These are phyloP conservation scores for Lamproptera curius DNA, from an alignment of 2,888 invertebrate species.

Conservation along the genomic window DNA sequence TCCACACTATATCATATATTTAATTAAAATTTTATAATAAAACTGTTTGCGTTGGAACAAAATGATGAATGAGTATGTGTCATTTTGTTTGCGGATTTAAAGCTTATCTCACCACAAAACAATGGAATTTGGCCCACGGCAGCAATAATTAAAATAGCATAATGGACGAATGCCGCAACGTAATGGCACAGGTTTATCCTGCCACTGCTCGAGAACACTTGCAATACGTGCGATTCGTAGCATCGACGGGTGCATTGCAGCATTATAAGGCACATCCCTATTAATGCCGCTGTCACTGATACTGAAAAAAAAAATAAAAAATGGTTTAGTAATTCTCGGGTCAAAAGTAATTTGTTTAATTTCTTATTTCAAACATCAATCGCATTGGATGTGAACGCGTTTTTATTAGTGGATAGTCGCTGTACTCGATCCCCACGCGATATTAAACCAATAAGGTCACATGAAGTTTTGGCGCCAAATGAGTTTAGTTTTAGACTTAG, in stretches of 20 bases:
- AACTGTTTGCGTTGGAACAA: not conserved
- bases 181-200: slow-evolving; percentile 90
- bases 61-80: not conserved
- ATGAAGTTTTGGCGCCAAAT: no score
- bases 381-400: no score
- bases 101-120: slow-evolving; percentile 73
- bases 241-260: slow-evolving; percentile 85
- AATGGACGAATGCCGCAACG: slow-evolving; percentile 85
- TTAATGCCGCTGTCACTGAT: slow-evolving; percentile 73
- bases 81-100: not conserved
- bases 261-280: slow-evolving; percentile 80
- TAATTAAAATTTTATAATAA: no score
- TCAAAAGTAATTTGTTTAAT: not conserved
- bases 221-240: slow-evolving; percentile 89
- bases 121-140: slow-evolving; percentile 84
- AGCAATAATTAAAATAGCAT: slow-evolving; percentile 83
- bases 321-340: not conserved
- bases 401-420: no score
- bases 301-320: slow-evolving; percentile 61
- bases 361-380: no score
- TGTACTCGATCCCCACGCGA: no score
- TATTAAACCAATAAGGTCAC: no score
- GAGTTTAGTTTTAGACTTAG: no score
- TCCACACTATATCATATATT: no score
- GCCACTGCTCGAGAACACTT: slow-evolving; percentile 86